Conservation (phyloP, 2,113 vertebrate species). For the Pedionomus torquatus region DNA sequence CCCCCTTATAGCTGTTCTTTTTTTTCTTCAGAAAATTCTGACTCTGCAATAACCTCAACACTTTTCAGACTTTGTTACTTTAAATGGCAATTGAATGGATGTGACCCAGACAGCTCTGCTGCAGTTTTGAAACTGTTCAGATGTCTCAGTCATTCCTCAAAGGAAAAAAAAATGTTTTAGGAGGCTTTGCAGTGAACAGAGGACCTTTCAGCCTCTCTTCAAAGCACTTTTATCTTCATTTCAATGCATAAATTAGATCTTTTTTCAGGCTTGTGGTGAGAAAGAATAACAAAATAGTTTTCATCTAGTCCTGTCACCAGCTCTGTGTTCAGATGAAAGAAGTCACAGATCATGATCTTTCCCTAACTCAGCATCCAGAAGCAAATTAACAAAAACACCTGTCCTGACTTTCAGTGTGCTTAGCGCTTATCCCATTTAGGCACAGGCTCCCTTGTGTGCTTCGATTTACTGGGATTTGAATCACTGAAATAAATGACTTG, state of each 20-base stretch:
- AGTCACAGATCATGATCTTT: not conserved
- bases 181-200: not conserved
- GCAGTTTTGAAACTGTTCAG: not conserved
- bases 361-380: not conserved
- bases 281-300: not conserved
- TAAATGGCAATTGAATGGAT: not conserved
- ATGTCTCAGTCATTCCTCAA: not conserved
- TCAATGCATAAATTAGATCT: not conserved
- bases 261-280: not conserved
- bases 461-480: not conserved
- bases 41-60: not conserved
- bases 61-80: not conserved
- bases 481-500: not conserved
- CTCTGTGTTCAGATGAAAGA: not conserved
- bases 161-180: not conserved
- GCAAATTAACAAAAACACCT: not conserved
- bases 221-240: not conserved
- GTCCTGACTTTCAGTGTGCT: not conserved
- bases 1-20: not conserved
- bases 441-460: not conserved
- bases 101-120: not conserved
- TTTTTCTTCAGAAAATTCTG: not conserved
- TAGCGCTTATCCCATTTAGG: not conserved
- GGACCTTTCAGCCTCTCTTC: not conserved
- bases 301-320: not conserved